Evolutionary conservation across 2,797 vertebrate species (phyloP), one percentile per base, ranked within the genome.

Genomic region (Ceryle rudis): DNA sequence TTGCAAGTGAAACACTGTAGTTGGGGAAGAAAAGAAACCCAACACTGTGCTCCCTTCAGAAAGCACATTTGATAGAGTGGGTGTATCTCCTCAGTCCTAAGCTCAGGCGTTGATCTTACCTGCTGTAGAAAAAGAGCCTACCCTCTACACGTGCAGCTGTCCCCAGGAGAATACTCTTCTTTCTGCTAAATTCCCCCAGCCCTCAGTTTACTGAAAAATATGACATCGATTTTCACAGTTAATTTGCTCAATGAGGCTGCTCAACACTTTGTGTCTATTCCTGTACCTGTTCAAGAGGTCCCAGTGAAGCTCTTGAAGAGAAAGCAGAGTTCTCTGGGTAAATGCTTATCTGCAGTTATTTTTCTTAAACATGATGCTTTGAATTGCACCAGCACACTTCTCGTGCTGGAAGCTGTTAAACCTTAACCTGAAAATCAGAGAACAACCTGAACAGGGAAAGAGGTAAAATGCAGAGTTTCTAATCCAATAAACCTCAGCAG

Each of bases 191-290:
- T 77, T 10, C 64, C 90, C 89, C 85, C 71, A 93, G 77, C 89
- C 94, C 92, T 96, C 71, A 96, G 96, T 81, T 95, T 85, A 92
- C 0, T 90, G 86, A 92, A 73, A 82, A 84, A 79, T 9, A 58
- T 12, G 19, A 89, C 25, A 33, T 49, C 52, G n/a, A 49, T 96
- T 86, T 95, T 97, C 97, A 97, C 96, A 97, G 97, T 94, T 94
- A 71, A 49, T 75, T 41, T 21, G 17, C 77, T 42, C 13, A 69
- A 52, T 14, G 54, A 95, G 75, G 81, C 79, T 39, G 49, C 39
- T 90, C 10, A 62, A 23, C n/a, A 69, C 33, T 11, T 14, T 26
- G 7, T 15, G 25, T 73, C 12, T 29, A 28, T 78, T 55, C 54
- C 51, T 70, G 75, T 20, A 25, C 14, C 33, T 46, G 21, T 47